Conservation (phyloP, 2,113 vertebrate species). For the Mus musculus region GRCm39 chr3:60720001-60720500, state of each 20-base stretch:
- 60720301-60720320: constrained; percentile 22
- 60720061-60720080: neutral
- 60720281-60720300: neutral
- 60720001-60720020: neutral
- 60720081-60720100: neutral
- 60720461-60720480: too few relatives aligned
- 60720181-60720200: neutral
- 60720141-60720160: neutral
- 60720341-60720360: neutral
- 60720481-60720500: too few relatives aligned
- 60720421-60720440: neutral
- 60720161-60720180: neutral
- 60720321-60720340: neutral
- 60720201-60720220: neutral
- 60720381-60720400: neutral
- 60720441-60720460: neutral
- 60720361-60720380: constrained; percentile 36
- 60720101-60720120: neutral
- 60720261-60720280: neutral
- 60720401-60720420: neutral
- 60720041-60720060: neutral
- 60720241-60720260: neutral
- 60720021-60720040: neutral
- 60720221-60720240: neutral
- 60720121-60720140: neutral